Evolutionary conservation across 2,113 vertebrate genomes (phyloP).

Genomic region (Capreolus pygargus): DNA sequence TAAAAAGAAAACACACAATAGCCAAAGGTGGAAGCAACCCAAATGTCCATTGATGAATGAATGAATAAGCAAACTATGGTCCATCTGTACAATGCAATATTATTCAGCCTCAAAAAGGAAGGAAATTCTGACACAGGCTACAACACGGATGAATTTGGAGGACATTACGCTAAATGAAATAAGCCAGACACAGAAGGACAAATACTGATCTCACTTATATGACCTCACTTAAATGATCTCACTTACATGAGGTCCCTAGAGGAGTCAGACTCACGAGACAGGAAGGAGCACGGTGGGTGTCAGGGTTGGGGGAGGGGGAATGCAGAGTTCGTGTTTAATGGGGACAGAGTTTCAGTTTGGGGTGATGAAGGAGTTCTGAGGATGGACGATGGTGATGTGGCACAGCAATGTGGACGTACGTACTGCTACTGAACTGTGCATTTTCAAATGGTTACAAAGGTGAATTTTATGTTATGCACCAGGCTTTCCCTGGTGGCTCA

Average conservation of each 20-base stretch:
- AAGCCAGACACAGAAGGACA: background rate
- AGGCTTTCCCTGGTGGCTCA: background rate
- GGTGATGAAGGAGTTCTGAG: background rate
- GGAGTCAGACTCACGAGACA: background rate
- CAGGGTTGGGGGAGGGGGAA: background rate
- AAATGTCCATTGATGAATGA: background rate
- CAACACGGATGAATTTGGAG: too few relatives aligned
- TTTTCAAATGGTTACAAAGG: background rate
- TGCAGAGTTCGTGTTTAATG: accelerated
- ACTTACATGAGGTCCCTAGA: background rate
- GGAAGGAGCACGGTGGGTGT: background rate
- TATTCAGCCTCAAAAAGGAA: background rate
- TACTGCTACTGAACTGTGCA: background rate
- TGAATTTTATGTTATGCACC: background rate
- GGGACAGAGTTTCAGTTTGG: background rate
- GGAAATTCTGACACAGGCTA: background rate
- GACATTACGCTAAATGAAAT: background rate
- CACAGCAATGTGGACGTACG: accelerated
- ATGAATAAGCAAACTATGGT: background rate
- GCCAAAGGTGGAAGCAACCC: background rate
- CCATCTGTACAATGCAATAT: background rate
- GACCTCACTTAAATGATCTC: background rate
- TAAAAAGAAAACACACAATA: background rate
- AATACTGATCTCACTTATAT: background rate
- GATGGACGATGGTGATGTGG: accelerated